Evolutionary conservation across 1,140 invertebrate genomes (phyloP), one percentile per base, ranked within the genome.

Genomic region (Harlomillsia oculata): DNA sequence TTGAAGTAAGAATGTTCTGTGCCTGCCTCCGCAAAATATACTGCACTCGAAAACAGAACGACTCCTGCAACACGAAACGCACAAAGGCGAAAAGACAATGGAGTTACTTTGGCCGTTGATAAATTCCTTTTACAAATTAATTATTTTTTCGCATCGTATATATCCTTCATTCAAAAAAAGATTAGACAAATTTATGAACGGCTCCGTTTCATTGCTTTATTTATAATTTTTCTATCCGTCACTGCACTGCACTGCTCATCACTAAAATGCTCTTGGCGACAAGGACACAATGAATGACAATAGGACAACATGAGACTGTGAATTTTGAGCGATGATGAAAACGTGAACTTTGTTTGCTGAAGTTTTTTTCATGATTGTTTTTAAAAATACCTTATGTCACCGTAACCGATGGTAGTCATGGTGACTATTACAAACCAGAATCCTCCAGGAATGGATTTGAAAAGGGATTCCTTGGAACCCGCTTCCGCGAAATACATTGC

Each of bases 401-500:
- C 93, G 80, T 97, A 97, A 71, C 93, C 92, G 64, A 96, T 91
- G 64, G 91, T 95, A 67, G 92, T 88, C 94, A 97, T 97, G 75
- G 94, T 97, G 75, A 97, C 94, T 73, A 98, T 91, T 72, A 88
- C 89, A 92, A 93, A 98, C 95, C 94, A 97, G 82, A 97, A 97
- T 73, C 91, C 78, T 53, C 78, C 75, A 25, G 81, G 82, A 69
- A 83, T 83, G 66, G 78, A 80, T 65, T 78, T 80, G 70, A 84
- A 84, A 70, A 80, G 76, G 39, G 81, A 78, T 44, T 48, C 59
- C 34, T 50, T 46, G 20, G 44, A 46, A 14, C 40, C 21, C 18
- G 79, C 79, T 69, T 84, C 81, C 48, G 81, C 82, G 71, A 83
- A 82, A 69, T 83, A 83, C 30, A 83, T 79, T 51, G 80, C 79